These are phyloP conservation scores for Grus americana DNA, from an alignment of 2,113 vertebrate genomes.

Conservation along the genomic window DNA sequence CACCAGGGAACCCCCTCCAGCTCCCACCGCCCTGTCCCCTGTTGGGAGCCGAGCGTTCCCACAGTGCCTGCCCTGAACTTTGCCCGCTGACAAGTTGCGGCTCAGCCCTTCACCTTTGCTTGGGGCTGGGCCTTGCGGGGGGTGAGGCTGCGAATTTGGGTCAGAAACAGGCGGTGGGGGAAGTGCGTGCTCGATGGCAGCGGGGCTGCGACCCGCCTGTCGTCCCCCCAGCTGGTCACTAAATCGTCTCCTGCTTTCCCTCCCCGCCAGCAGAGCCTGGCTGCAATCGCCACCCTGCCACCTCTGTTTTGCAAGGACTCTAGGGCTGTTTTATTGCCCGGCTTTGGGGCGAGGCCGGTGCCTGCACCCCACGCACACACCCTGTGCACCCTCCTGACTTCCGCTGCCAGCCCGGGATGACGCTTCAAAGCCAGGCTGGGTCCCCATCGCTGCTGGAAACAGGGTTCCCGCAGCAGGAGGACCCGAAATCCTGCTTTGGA, in stretches of 20 bases:
- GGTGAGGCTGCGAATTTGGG: neutral
- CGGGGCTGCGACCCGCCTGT: neutral
- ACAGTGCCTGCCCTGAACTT: conserved; percentile 2
- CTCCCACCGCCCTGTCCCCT: rapidly evolving
- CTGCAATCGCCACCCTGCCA: rapidly evolving
- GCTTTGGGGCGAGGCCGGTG: neutral
- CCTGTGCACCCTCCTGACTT: neutral
- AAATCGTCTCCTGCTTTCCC: rapidly evolving
- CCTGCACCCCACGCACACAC: neutral
- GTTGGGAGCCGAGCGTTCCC: rapidly evolving
- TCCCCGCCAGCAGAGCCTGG: neutral
- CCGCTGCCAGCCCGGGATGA: rapidly evolving
- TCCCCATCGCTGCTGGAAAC: neutral
- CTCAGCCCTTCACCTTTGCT: neutral
- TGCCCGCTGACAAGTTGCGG: neutral
- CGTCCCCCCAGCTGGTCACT: neutral
- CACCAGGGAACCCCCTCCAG: neutral
- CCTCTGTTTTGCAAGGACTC: neutral
- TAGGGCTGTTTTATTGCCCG: neutral
- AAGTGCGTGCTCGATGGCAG: rapidly evolving
- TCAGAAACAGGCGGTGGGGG: rapidly evolving
- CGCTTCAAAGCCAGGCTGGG: neutral
- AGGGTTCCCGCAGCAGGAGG: neutral
- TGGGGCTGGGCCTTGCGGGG: neutral
- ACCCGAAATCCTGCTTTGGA: neutral